These are phyloP conservation scores for Dromiciops gliroides DNA, from an alignment of 2,113 vertebrate genomes.

Conservation along the genomic window DNA sequence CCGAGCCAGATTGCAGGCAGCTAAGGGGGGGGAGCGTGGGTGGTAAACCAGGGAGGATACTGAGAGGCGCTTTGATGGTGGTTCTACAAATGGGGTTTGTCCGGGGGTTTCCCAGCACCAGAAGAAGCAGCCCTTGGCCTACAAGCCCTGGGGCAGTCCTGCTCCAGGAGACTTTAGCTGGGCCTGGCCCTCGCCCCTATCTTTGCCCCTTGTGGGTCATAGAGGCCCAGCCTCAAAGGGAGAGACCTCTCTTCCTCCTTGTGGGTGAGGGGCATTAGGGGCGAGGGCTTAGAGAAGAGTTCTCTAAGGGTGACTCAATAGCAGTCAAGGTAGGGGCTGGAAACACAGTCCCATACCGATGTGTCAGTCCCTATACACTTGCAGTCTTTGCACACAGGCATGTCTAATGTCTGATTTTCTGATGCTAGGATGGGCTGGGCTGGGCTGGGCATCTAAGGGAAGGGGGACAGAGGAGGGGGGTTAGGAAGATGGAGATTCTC, in stretches of 20 bases:
- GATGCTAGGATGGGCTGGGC: background rate
- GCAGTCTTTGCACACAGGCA: background rate
- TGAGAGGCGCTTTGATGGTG: background rate
- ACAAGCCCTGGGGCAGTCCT: background rate
- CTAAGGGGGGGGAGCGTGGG: background rate
- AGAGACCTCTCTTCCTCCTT: background rate
- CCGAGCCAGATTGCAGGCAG: background rate
- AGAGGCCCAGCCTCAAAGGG: background rate
- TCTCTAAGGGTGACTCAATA: background rate
- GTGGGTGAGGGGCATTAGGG: background rate
- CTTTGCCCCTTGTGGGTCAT: background rate
- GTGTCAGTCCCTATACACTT: background rate
- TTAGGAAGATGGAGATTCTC: background rate
- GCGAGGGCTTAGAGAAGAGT: background rate
- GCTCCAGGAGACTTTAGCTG: background rate
- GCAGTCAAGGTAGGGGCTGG: background rate
- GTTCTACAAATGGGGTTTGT: background rate
- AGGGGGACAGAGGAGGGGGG: background rate
- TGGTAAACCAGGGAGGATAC: background rate
- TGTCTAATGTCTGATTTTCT: background rate
- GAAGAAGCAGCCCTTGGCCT: background rate
- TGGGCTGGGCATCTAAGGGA: background rate
- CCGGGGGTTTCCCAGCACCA: background rate
- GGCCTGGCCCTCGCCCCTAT: background rate
- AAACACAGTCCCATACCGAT: background rate